Percentiles rank a stretch among this genome's conserved stretches.
phyloP scores from a whole-genome alignment of 64 coral and sea anemone species.

The Porites australiensis region DNA sequence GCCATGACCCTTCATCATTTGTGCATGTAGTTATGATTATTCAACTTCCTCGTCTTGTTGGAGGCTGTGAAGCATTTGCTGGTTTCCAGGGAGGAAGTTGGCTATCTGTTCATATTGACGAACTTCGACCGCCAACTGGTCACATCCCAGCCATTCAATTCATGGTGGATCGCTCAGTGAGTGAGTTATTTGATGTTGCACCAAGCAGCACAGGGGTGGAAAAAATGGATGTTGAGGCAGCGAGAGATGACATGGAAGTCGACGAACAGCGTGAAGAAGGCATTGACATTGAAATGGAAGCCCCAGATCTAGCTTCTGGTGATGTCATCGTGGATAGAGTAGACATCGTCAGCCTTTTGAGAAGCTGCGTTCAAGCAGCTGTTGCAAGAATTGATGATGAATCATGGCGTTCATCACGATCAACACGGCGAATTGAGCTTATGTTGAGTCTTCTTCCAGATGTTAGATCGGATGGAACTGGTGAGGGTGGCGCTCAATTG shows the following conservation, averaged over 20 bases:
- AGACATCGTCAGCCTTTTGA: slow-evolving; percentile 41
- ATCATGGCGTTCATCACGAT: slow-evolving; percentile 14
- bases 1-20: neutral
- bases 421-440: slow-evolving; percentile 70
- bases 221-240: no score
- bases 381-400: slow-evolving; percentile 67
- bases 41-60: slow-evolving; percentile 71
- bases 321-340: neutral
- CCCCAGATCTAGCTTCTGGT: neutral
- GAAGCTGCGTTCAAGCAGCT: slow-evolving; percentile 69
- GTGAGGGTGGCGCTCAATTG: neutral
- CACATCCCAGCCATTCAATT: slow-evolving; percentile 74
- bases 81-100: slow-evolving; percentile 87
- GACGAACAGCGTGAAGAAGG: slow-evolving; percentile 23
- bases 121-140: slow-evolving; percentile 69
- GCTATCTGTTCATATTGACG: slow-evolving; percentile 75
- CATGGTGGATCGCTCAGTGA: slow-evolving; percentile 68
- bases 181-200: slow-evolving; percentile 66
- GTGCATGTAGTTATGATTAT: slow-evolving; percentile 71
- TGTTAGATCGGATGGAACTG: slow-evolving; percentile 9
- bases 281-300: neutral
- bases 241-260: slow-evolving; percentile 26
- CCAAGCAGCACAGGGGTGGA: neutral
- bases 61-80: slow-evolving; percentile 75
- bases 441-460: slow-evolving; percentile 66